Percentiles rank a stretch among this genome's conserved stretches.
These are phyloP conservation scores for Temnopleurus reevesii DNA, from an alignment of 53 echinoderm and acorn worm genomes.

Conservation along the genomic window DNA sequence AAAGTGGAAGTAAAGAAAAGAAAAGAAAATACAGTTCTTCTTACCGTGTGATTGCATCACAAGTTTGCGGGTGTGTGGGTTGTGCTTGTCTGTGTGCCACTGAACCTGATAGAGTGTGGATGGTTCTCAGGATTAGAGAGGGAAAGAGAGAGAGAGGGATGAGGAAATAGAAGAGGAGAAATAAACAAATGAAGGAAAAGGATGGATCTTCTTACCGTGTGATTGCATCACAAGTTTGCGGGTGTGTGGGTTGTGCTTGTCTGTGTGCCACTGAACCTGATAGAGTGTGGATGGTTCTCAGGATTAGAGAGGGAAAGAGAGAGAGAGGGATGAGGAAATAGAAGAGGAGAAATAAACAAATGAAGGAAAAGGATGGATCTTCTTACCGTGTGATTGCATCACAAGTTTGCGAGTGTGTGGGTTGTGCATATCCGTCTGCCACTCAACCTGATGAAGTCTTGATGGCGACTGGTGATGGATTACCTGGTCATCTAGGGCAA, in stretches of 20 bases:
- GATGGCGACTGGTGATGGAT: constrained; percentile 41
- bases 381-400: constrained; percentile 86
- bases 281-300: constrained; percentile 68
- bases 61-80: constrained; percentile 83
- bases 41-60: constrained; percentile 90
- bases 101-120: constrained; percentile 68
- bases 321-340: not conserved
- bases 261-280: constrained; percentile 82
- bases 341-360: not conserved
- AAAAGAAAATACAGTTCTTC: not conserved
- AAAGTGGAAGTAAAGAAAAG: too few relatives aligned
- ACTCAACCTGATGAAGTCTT: constrained; percentile 69
- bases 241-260: constrained; percentile 87
- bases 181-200: not conserved
- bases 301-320: not conserved
- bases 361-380: not conserved
- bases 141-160: not conserved
- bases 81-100: constrained; percentile 95
- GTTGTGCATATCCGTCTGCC: constrained; percentile 95
- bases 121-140: too few relatives aligned
- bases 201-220: constrained; percentile 66
- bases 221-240: constrained; percentile 92
- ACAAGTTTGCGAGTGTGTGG: constrained; percentile 87
- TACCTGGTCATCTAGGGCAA: constrained; percentile 57
- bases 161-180: not conserved